Evolutionary conservation across 2,113 vertebrate genomes (phyloP), one percentile per base, ranked within the genome.

Genomic region (Lagopus leucura): DNA sequence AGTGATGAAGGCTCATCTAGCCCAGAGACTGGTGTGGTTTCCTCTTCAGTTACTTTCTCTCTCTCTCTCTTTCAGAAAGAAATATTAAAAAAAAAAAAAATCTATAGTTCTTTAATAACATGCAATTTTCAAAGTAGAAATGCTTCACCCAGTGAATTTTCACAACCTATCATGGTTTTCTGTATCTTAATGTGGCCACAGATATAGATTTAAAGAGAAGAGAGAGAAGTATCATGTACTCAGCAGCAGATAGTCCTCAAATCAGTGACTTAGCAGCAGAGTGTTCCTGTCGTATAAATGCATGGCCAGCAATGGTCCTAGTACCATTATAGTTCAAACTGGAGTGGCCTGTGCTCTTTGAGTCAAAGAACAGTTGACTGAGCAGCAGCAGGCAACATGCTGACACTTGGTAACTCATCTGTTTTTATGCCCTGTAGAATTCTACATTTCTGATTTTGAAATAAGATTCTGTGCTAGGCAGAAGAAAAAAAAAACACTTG

Each of bases 231-330:
- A 16, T 13, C 15, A 11, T 8, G 3, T 28, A 65, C 24, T 8
- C n/a, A 72, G 47, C 27, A 72, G 27, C 18, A 78, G 42, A n/a
- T 28, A 57, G n/a, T n/a, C 4, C 58, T 42, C 28, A 13, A 5
- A 8, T 34, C 38, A 38, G 43, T 27, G 66, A 11, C 63, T 70
- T 24, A 16, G 38, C 47, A 15, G 69, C 11, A 24, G 32, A 42
- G 13, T 2, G 7, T 0, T 0, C 21, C 27, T 25, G 19, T 28
- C 11, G 3, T 13, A 6, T 18, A 10, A 14, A 7, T 12, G 13
- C 0, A 0, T 0, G 30, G 3, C 3, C 19, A 7, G 12, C 25
- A 11, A 0, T 22, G 54, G 8, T 20, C 43, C n/a, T 20, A 6
- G 19, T 30, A 2, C 25, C 0, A 0, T 1, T 52, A 5, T 32